Conservation (phyloP, 2,797 vertebrate species). For the Anguilla marmorata region DNA sequence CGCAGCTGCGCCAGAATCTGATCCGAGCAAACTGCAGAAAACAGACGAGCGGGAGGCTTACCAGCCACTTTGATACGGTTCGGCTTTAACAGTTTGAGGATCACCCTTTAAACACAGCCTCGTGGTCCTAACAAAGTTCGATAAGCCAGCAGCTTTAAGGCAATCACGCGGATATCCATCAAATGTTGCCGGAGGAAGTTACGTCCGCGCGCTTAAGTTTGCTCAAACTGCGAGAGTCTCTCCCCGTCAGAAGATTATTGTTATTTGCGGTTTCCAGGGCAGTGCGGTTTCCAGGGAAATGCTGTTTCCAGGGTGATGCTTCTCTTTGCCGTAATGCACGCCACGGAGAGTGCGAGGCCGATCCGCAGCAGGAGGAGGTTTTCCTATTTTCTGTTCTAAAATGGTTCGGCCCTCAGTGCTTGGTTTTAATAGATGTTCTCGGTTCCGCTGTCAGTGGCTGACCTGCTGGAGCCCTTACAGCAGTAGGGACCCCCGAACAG, state of each 20-base stretch:
- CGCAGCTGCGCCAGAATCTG: not conserved
- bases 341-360: not conserved
- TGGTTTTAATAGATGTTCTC: not conserved
- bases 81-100: not conserved
- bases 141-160: not conserved
- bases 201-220: not conserved
- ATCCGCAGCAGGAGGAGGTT: not conserved
- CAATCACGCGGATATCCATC: not conserved
- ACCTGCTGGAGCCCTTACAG: not conserved
- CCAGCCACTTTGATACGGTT: not conserved
- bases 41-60: not conserved
- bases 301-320: constrained; percentile 7
- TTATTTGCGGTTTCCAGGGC: not conserved
- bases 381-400: not conserved
- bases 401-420: not conserved
- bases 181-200: not conserved
- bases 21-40: not conserved
- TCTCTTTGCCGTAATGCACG: not conserved
- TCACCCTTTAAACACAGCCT: not conserved
- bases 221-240: not conserved
- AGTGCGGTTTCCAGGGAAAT: not conserved
- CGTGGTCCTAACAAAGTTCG: not conserved
- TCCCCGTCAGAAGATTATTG: not conserved
- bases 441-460: not conserved
- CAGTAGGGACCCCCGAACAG: too few species aligned